Base-by-base conservation (phyloP, 2,797 vertebrate species). In the Dermochelys coriacea region DNA sequence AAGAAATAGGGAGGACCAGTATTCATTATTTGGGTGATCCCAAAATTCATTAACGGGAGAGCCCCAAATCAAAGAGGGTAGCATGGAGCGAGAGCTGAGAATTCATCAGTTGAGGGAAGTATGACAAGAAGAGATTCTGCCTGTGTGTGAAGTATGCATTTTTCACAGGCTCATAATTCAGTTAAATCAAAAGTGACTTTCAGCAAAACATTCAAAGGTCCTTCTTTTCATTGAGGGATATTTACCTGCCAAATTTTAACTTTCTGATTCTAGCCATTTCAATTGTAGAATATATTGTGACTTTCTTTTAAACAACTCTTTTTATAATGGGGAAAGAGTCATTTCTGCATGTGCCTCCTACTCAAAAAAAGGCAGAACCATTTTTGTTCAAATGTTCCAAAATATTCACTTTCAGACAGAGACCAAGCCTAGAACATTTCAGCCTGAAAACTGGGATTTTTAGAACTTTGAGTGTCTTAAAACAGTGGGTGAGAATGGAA, bases 61-160 rank as follows among this genome's bases (percentile, higher is more conserved):
- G 31, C 15, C 34, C 7, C 61, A 64, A 34, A 64, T 64, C 64
- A 49, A 64, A 51, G 29, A 59, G 59, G 74, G 8, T 74, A 89
- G 25, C 50, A 5, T 55, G 27, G 50, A 51, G 68, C 85, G 19
- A 54, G 3, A 89, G 12, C 3, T 74, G 80, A 79, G 5, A 19
- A 1, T 57, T 57, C 55, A 57, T 57, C 5, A 27, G 27, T 57
- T 57, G 34, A 6, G 61, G 15, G 29, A 34, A n/a, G 31, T 16
- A 64, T 19, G 61, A 64, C 11, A 49, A 78, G 5, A 54, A 41
- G 19, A 5, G 57, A 55, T 45, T 92, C 1, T 86, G 1, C 0
- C 0, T 41, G 3, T 0, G 0, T 88, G 15, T 31, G 12, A 37
- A 54, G 21, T 80, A 37, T 52, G 41, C 41, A 41, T 92, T 82